Evolutionary conservation across 2,113 vertebrate genomes (phyloP).

Genomic region (Spilogale gracilis): DNA sequence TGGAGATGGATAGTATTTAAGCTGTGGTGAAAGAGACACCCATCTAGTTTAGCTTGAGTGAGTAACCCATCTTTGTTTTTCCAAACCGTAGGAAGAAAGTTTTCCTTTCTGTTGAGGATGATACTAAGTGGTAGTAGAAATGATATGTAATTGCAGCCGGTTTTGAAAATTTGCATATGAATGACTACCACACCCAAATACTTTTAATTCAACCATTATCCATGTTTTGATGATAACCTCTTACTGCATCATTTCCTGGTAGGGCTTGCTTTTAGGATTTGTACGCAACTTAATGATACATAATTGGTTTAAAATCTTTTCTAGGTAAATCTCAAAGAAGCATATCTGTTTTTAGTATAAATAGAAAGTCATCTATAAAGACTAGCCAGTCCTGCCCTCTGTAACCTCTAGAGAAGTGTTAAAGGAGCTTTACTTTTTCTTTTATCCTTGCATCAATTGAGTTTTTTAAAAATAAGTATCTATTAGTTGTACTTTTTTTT

Average conservation of each 20-base stretch:
- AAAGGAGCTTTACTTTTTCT: background rate
- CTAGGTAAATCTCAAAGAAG: constrained; percentile 42
- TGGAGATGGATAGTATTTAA: background rate
- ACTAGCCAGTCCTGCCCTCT: background rate
- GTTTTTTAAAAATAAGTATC: background rate
- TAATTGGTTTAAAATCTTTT: constrained; percentile 55
- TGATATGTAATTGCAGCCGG: constrained; percentile 8
- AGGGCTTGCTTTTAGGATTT: constrained; percentile 18
- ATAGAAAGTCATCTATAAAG: background rate
- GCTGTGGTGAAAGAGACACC: background rate
- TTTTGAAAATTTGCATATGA: constrained; percentile 43
- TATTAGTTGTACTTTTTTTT: background rate
- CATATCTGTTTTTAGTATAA: constrained; percentile 41
- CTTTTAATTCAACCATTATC: constrained; percentile 12
- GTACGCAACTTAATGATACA: background rate
- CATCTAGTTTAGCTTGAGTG: background rate
- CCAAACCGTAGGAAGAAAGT: constrained; percentile 6
- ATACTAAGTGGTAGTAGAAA: background rate
- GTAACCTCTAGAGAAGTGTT: background rate
- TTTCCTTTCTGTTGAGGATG: constrained; percentile 30
- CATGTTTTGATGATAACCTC: constrained; percentile 36
- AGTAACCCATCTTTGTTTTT: background rate
- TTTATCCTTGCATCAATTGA: background rate
- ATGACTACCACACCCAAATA: background rate
- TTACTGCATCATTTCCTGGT: background rate